A percentile compares a stretch with the other conserved stretches of the same genome.
Conservation (phyloP, 2,888 invertebrate species). For the Teleogryllus oceanicus region DNA sequence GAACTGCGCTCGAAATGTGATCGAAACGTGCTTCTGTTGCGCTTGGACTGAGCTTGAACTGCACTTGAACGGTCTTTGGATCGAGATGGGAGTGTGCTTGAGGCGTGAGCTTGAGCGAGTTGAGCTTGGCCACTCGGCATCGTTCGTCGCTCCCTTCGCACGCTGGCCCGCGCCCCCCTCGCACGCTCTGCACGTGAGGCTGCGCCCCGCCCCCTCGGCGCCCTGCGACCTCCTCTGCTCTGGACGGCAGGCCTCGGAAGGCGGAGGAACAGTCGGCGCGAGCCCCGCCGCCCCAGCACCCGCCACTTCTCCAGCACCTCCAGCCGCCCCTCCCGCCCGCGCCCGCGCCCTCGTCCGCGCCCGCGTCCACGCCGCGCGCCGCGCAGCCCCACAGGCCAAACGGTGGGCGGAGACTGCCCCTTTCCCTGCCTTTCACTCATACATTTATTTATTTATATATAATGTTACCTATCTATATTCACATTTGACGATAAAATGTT, state of each 20-base stretch:
- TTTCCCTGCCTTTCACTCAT: too few species aligned
- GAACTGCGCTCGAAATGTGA: too few species aligned
- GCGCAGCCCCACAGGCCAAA: conserved; percentile 47
- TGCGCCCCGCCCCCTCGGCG: background rate
- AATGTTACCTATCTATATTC: too few species aligned
- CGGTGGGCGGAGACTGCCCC: too few species aligned
- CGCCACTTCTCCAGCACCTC: conserved; percentile 8
- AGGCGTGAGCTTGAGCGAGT: too few species aligned
- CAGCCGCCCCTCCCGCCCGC: conserved; percentile 22
- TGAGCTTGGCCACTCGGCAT: background rate
- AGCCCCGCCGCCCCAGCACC: conserved; percentile 21
- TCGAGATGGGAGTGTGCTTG: too few species aligned
- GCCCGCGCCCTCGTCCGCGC: conserved; percentile 34
- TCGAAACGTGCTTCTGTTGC: too few species aligned
- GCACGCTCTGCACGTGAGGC: background rate
- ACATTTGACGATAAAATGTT: too few species aligned
- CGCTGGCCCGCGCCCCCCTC: background rate
- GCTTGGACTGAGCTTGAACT: too few species aligned
- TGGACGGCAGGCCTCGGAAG: background rate
- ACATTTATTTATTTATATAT: too few species aligned
- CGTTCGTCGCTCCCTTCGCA: background rate
- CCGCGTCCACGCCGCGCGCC: conserved; percentile 41
- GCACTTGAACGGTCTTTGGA: too few species aligned
- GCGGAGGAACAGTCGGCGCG: conserved; percentile 20
- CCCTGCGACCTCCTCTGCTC: background rate